A percentile compares a stretch with the other conserved stretches of the same genome.
Conservation (phyloP, 1,140 invertebrate species). For the Leptoteleia sp. region DNA sequence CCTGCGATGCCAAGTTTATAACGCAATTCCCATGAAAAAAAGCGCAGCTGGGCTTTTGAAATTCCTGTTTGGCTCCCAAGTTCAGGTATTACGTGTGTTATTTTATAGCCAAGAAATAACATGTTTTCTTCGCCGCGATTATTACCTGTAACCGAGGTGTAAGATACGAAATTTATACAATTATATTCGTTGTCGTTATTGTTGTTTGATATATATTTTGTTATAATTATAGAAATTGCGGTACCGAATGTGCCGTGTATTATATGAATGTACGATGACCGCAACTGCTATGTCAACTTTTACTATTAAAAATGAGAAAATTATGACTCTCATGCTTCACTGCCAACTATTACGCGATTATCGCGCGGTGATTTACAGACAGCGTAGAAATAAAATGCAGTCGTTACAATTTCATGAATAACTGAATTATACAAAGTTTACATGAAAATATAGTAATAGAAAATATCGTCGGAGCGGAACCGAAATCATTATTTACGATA, state of each 20-base stretch:
- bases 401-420: constrained; percentile 21
- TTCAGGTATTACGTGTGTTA: background rate
- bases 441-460: background rate
- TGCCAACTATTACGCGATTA: constrained; percentile 29
- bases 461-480: background rate
- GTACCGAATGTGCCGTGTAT: background rate
- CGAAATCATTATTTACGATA: no score
- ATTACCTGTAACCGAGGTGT: no score
- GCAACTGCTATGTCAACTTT: constrained; percentile 13
- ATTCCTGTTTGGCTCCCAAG: background rate
- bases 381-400: constrained; percentile 17
- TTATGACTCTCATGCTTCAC: constrained; percentile 27
- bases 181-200: no score
- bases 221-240: background rate
- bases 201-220: no score
- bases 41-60: constrained; percentile 4
- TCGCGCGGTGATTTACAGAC: background rate
- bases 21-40: constrained; percentile 18
- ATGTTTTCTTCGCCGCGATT: no score
- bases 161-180: no score
- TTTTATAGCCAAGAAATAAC: no score
- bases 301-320: constrained; percentile 29
- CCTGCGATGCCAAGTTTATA: constrained; percentile 24
- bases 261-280: background rate
- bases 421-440: constrained; percentile 17